A percentile compares a stretch with the other conserved stretches of the same genome.
phyloP scores from a whole-genome alignment of 2,888 invertebrate species.

The Elysia crispata region DNA sequence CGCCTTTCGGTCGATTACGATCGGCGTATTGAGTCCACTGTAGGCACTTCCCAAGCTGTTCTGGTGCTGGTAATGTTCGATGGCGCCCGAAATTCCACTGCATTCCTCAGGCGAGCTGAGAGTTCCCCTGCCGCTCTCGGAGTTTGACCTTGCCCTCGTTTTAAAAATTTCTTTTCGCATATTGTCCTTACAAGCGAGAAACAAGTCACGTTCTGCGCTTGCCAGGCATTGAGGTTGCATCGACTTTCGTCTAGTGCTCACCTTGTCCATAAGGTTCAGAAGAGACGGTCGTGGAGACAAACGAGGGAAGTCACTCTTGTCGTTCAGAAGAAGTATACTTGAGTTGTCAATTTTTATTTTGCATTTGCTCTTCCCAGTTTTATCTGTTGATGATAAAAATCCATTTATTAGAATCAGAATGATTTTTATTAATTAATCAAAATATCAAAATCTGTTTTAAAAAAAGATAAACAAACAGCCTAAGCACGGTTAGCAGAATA shows the following conservation, averaged over 20 bases:
- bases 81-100: not conserved
- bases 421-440: no score
- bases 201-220: conserved; percentile 24
- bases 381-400: conserved; percentile 53
- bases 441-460: no score
- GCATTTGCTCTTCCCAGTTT: conserved; percentile 66
- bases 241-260: conserved; percentile 40
- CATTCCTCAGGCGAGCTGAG: conserved; percentile 36
- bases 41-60: not conserved
- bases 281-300: conserved; percentile 54
- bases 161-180: conserved; percentile 38
- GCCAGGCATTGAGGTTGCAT: conserved; percentile 37
- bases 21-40: conserved; percentile 41
- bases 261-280: conserved; percentile 48
- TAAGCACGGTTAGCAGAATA: no score
- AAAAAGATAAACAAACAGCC: no score
- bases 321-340: conserved; percentile 55
- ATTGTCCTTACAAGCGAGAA: conserved; percentile 23
- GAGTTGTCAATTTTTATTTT: conserved; percentile 67
- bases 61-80: no score
- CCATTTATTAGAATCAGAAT: no score
- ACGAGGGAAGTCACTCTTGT: conserved; percentile 55
- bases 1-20: conserved; percentile 42
- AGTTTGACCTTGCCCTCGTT: conserved; percentile 42
- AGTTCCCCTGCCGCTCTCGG: conserved; percentile 44